Evolutionary conservation across 2,797 vertebrate species (phyloP), one percentile per base, ranked within the genome.

Genomic region (Sphenopsis melanotis): DNA sequence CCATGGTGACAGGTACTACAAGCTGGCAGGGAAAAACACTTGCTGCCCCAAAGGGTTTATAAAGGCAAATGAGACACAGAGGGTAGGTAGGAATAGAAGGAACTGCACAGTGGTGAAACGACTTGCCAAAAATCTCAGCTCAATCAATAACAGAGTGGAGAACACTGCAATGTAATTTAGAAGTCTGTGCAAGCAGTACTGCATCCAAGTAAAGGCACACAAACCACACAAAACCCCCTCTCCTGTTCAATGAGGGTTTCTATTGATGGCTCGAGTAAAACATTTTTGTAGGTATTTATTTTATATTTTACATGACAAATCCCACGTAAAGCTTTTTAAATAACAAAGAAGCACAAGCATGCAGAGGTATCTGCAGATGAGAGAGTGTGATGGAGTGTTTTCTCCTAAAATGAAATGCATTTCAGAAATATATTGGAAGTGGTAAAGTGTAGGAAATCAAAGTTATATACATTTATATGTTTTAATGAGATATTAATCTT

Each of bases 251-350:
- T 37, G 21, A 89, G 37, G 9, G 50, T 94, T 93, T 79, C 34
- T 92, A 22, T 59, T 93, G 52, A 84, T 91, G 50, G 21, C n/a
- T 80, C 3, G 13, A 86, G 27, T 93, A 76, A 90, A 93, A 76
- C 53, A 57, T 71, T 87, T 88, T 71, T 79, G 37, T 72, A 78
- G 72, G 42, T 64, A 63, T 79, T 95, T 82, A 63, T 81, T 95
- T 96, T 91, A 24, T 70, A 68, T 93, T 93, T 94, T 94, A 42
- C 37, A 3, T 93, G 65, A 74, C 64, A 90, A 95, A 93, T 77
- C 23, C 59, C 9, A 26, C 15, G 2, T 80, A 83, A 86, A 85
- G 39, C 21, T 61, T 81, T 96, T 27, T 41, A 68, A 90, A 49
- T 66, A 92, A 74, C 53, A 49, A 91, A 80, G 37, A 70, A 55